A percentile compares a stretch with the other conserved stretches of the same genome.
Evolutionary conservation across 1,140 invertebrate species (phyloP).

Genomic region (Drosophila insularis): DNA sequence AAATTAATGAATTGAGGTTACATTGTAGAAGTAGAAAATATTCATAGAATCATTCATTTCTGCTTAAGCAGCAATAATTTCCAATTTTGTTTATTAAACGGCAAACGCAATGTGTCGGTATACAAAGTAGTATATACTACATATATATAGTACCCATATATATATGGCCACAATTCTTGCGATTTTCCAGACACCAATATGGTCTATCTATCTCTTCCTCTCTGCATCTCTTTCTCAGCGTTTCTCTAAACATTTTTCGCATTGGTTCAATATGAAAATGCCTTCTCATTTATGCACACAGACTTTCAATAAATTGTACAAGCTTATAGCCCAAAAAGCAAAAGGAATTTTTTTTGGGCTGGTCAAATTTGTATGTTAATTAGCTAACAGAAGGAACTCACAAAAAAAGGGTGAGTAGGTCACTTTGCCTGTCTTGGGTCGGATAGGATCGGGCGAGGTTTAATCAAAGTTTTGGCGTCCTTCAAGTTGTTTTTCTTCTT

Average conservation of each 20-base stretch:
- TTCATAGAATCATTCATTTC: constrained; percentile 1
- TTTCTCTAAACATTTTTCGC: constrained; percentile 26
- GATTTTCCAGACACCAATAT: constrained; percentile 23
- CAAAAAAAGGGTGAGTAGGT: constrained; percentile 1
- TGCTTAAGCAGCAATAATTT: constrained; percentile 11
- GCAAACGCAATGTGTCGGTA: background rate
- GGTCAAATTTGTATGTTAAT: constrained; percentile 55
- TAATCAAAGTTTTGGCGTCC: constrained; percentile 48
- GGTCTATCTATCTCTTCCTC: constrained; percentile 14
- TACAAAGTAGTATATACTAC: constrained; percentile 4
- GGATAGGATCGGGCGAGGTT: constrained; percentile 2
- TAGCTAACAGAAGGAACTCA: constrained; percentile 29
- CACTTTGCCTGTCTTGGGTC: background rate
- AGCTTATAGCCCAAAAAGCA: constrained; percentile 36
- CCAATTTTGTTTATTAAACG: constrained; percentile 1
- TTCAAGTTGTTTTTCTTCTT: constrained; percentile 32
- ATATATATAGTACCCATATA: background rate
- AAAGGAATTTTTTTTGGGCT: background rate
- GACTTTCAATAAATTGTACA: constrained; percentile 48
- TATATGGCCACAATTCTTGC: constrained; percentile 32
- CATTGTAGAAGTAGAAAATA: constrained; percentile 1
- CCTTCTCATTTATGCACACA: constrained; percentile 43
- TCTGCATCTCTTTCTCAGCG: background rate
- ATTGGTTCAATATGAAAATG: constrained; percentile 31
- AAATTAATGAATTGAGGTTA: constrained; percentile 36